phyloP scores from a whole-genome alignment of 2,797 vertebrate species.

The Podarcis siculus region DNA sequence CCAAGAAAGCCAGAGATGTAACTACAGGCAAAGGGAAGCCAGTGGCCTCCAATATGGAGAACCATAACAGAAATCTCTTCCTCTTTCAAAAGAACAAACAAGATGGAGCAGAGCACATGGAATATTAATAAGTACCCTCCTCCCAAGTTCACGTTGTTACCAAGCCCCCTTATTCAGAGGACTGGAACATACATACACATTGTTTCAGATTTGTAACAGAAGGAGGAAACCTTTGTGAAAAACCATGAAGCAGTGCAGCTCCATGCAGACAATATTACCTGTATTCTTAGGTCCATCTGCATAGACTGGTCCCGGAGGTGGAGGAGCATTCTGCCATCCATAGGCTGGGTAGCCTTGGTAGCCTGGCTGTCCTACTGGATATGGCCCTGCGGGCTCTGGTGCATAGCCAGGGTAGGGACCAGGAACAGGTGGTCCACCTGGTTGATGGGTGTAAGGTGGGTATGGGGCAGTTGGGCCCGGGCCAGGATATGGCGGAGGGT shows the following conservation, averaged over 20 bases:
- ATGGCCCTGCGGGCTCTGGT: constrained; percentile 67
- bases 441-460: constrained; percentile 88
- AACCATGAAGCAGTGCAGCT: accelerated
- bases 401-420: constrained; percentile 74
- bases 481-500: constrained; percentile 91
- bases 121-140: constrained; percentile 18
- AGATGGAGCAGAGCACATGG: constrained; percentile 8
- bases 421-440: constrained; percentile 71
- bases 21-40: neutral
- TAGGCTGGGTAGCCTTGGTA: constrained; percentile 88
- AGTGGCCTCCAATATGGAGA: too few relatives aligned
- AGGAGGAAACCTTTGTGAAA: constrained; percentile 27
- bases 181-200: constrained; percentile 19
- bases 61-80: neutral
- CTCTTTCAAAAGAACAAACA: neutral
- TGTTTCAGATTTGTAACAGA: neutral
- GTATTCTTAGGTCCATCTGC: constrained; percentile 93
- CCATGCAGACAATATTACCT: constrained; percentile 77
- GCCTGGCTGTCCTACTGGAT: constrained; percentile 80
- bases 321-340: constrained; percentile 89
- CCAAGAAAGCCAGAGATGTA: constrained; percentile 34
- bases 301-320: constrained; percentile 85
- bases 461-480: constrained; percentile 85
- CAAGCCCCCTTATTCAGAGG: neutral
- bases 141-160: neutral